Conservation (phyloP, 92 coral and sea anemone species). For the Heliopora coerulea region DNA sequence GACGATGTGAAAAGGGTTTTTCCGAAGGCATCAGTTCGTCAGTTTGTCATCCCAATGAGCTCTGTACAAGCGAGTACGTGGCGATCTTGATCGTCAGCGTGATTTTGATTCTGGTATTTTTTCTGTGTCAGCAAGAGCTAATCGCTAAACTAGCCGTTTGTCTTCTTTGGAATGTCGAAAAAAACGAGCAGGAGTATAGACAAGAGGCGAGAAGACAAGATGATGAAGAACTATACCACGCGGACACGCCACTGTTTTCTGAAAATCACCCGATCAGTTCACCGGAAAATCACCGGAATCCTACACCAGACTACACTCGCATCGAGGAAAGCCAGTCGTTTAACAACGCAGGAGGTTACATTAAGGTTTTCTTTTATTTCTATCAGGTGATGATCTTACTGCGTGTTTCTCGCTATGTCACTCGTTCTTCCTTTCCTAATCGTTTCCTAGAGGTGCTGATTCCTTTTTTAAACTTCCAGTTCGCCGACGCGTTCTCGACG, state of each 20-base stretch:
- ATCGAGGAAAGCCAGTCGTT: conserved; percentile 4
- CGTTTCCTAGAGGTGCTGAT: background rate
- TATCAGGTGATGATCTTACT: conserved; percentile 9
- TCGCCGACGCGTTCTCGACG: background rate
- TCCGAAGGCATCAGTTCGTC: conserved; percentile 28
- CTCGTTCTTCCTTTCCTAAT: conserved; percentile 14
- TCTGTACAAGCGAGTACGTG: background rate
- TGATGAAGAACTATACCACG: background rate
- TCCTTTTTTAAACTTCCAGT: conserved; percentile 33
- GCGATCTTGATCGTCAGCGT: background rate
- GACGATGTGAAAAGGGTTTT: conserved; percentile 26
- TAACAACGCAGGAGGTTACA: conserved; percentile 17
- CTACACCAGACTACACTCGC: conserved; percentile 1
- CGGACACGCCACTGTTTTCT: background rate
- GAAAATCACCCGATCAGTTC: background rate
- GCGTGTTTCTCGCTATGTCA: conserved; percentile 5
- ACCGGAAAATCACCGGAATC: too few relatives aligned
- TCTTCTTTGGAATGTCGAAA: background rate
- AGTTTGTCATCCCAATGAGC: conserved; percentile 13
- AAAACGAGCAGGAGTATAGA: background rate
- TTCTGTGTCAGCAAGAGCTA: conserved; percentile 22
- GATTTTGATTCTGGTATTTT: background rate
- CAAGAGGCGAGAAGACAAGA: background rate
- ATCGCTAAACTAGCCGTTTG: background rate
- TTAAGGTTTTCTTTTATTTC: conserved; percentile 30